Base-by-base conservation (phyloP, 2,797 vertebrate species). In the Pipistrellus kuhlii region DNA sequence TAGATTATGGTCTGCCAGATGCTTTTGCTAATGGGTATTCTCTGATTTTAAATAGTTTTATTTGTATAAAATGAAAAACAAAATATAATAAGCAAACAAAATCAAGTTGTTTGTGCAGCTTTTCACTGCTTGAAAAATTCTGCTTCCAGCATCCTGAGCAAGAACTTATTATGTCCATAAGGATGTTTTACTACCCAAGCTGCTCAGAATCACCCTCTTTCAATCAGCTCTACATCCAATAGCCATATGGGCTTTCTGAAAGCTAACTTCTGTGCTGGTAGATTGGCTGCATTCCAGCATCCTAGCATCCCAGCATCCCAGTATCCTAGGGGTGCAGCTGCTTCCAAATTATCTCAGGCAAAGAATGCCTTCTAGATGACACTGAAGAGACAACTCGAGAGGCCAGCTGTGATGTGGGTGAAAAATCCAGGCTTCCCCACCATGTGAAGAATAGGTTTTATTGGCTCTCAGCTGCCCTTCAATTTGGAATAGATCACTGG, bases 311-410 rank as follows among this genome's bases (percentile, higher is more conserved):
- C 62, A 59, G 32, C 32, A 73, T 85, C 62, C 75, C 93, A 95
- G 2, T 41, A 66, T 84, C 80, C 38, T 7, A 46, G 90, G 32
- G 81, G 32, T 59, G 71, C 15, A 69, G 72, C 92, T 51, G 82
- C 85, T 95, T 92, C 93, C 90, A 95, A 90, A 95, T 88, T 95
- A 93, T 96, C 71, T 95, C 57, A 86, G 48, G 83, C 69, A 92
- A 94, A 93, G 75, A 84, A 85, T 90, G 53, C 75, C 90, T 72
- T 88, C 66, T 93, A 92, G 92, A 78, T 95, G 92, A 96, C 66
- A 69, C 55, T 93, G 90, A 95, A 73, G 94, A 72, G 83, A 87
- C 77, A 73, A 76, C 64, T 78, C 1, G 4, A 91, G 73, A 88
- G 93, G 72, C 83, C 95, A 93, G 83, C 94, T 94, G 93, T 93